Conservation (phyloP, 1,140 invertebrate species). For the Drosophila prosaltans region DNA sequence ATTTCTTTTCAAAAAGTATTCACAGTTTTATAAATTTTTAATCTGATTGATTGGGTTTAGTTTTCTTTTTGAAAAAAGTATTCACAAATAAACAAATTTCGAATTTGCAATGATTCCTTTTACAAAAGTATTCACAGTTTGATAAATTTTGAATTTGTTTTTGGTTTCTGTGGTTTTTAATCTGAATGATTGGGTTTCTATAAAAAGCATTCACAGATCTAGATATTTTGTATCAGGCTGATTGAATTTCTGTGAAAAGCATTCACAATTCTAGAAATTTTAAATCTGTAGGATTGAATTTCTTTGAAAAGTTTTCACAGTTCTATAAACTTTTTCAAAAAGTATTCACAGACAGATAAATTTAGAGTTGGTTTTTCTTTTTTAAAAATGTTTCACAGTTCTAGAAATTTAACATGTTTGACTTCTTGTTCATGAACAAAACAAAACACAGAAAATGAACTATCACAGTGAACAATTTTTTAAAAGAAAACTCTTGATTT, state of each 20-base stretch:
- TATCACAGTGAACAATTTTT: slow-evolving; percentile 20
- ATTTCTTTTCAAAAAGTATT: neutral
- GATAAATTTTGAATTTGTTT: slow-evolving; percentile 6
- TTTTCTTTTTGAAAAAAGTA: neutral
- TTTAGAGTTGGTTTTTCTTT: neutral
- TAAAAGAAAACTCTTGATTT: slow-evolving; percentile 14
- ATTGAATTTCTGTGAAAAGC: slow-evolving; percentile 1
- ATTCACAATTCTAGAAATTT: neutral
- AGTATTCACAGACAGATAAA: neutral
- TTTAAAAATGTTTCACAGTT: slow-evolving; percentile 28
- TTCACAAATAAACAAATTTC: neutral
- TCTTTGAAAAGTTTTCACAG: slow-evolving; percentile 1
- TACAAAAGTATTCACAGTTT: slow-evolving; percentile 29
- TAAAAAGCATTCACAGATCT: slow-evolving; percentile 11
- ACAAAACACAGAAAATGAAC: slow-evolving; percentile 18
- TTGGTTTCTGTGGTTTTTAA: slow-evolving; percentile 4
- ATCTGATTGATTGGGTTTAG: neutral
- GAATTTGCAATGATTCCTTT: neutral
- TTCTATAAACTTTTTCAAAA: neutral
- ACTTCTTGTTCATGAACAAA: no score
- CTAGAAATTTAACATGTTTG: slow-evolving; percentile 1
- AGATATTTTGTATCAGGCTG: neutral
- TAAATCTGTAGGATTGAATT: neutral
- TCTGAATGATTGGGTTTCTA: neutral
- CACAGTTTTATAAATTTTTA: neutral